These are phyloP conservation scores for Monochamus alternatus DNA, from an alignment of 2,888 invertebrate species.

Conservation along the genomic window DNA sequence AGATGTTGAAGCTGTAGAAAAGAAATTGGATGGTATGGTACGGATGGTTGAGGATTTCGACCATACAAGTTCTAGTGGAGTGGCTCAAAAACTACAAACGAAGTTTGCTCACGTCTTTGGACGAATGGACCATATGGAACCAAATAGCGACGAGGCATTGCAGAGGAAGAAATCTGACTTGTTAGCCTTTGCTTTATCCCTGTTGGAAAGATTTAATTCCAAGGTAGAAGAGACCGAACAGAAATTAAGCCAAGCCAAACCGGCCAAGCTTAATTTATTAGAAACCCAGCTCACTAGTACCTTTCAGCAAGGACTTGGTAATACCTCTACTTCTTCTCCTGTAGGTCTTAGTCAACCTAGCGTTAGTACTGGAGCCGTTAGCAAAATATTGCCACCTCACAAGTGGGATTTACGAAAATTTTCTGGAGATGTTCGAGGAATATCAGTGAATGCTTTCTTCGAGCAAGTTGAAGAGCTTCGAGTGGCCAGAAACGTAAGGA, in stretches of 20 bases:
- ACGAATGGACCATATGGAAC: slow-evolving; percentile 26
- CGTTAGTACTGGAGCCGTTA: no score
- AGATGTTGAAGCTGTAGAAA: slow-evolving; percentile 4
- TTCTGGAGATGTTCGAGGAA: neutral
- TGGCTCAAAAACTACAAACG: no score
- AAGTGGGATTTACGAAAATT: slow-evolving; percentile 27
- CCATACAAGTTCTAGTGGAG: neutral
- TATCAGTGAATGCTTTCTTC: slow-evolving; percentile 14
- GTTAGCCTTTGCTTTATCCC: neutral
- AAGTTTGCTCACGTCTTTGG: slow-evolving; percentile 25
- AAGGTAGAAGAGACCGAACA: neutral
- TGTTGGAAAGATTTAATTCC: neutral
- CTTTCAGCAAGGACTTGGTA: neutral
- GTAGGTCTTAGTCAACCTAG: neutral
- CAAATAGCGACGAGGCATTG: neutral
- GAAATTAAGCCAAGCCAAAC: neutral
- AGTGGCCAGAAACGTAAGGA: slow-evolving; percentile 11
- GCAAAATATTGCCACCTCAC: slow-evolving; percentile 25
- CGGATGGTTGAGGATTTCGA: neutral
- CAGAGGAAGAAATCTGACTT: neutral
- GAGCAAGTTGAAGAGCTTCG: no score
- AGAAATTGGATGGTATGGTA: slow-evolving; percentile 8
- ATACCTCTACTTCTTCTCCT: neutral
- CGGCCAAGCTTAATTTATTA: neutral
- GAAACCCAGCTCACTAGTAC: neutral